A percentile compares a stretch with the other conserved stretches of the same genome.
Conservation (phyloP, 2,113 vertebrate genomes). For the Apistogramma diplotaenia region DNA sequence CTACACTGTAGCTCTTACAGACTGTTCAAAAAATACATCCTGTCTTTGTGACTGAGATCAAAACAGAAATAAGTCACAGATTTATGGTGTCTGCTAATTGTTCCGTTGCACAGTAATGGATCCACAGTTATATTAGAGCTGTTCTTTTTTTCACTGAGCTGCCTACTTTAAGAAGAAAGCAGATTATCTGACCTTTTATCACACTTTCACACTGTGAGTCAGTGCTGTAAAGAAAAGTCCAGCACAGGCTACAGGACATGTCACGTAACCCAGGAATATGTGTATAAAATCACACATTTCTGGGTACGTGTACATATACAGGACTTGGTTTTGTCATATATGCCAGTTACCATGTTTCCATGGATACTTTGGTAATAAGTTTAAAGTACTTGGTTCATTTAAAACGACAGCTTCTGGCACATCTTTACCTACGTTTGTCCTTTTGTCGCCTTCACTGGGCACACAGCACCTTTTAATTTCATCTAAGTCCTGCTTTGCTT, state of each 20-base stretch:
- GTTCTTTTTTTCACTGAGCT: background rate
- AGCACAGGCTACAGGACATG: background rate
- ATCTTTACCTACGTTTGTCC: background rate
- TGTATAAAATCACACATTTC: background rate
- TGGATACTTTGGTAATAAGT: background rate
- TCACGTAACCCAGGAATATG: background rate
- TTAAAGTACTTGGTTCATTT: background rate
- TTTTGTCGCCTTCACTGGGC: background rate
- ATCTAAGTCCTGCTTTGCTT: background rate
- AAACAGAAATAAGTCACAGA: background rate
- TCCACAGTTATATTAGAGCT: background rate
- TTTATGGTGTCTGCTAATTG: background rate
- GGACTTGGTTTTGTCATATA: background rate
- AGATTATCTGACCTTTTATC: conserved; percentile 7
- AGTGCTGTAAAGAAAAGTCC: background rate
- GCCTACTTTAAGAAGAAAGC: background rate
- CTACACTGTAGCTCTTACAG: background rate
- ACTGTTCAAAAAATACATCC: background rate
- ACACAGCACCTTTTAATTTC: conserved; percentile 18
- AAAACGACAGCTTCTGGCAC: background rate
- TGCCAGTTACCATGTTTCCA: background rate
- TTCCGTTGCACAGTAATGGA: background rate
- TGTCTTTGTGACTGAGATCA: background rate
- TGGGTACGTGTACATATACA: background rate
- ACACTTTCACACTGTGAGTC: background rate